Percentiles rank a stretch among this genome's conserved stretches.
Conservation (phyloP, 2,888 invertebrate species). For the Norana najaformis region DNA sequence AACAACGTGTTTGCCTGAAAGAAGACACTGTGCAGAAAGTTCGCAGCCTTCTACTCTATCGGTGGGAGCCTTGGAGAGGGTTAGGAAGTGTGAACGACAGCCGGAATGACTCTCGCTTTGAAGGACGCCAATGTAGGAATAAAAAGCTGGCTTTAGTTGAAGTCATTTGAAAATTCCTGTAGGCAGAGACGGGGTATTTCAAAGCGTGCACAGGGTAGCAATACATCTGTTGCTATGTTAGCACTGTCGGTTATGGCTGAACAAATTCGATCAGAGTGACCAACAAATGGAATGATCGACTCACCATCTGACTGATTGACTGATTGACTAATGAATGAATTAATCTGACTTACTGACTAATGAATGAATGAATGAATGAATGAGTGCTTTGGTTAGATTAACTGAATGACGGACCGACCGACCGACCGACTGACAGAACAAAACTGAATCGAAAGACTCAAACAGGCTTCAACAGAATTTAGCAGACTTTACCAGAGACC, state of each 20-base stretch:
- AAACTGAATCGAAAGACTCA: background rate
- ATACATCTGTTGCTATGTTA: too few species aligned
- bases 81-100: background rate
- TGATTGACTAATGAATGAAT: background rate
- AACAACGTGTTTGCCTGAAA: background rate
- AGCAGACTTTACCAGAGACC: background rate
- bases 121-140: background rate
- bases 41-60: background rate
- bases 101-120: background rate
- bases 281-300: background rate
- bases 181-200: background rate
- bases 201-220: too few species aligned
- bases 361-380: background rate
- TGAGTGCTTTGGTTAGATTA: too few species aligned
- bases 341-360: background rate
- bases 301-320: background rate
- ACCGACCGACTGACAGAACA: background rate
- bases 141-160: too few species aligned
- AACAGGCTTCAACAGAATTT: background rate
- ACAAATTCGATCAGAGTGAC: background rate
- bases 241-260: background rate
- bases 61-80: background rate
- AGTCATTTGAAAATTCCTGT: too few species aligned
- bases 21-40: background rate
- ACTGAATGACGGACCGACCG: background rate